Evolutionary conservation across 2,888 invertebrate species (phyloP).

Genomic region (Agrotis clavis): DNA sequence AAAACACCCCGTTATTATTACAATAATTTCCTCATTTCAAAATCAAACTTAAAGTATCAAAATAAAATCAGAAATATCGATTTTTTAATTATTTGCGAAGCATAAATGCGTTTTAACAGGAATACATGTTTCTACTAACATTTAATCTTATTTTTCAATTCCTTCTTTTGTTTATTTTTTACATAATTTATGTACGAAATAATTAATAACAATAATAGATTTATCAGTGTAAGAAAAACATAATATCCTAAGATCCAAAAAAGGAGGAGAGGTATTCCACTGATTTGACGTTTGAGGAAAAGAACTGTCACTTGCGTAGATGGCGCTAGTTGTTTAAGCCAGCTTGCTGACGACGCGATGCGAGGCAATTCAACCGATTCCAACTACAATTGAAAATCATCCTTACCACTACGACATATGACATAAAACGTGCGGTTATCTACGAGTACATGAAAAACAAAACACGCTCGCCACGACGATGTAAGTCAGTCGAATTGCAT

Average conservation of each 20-base stretch:
- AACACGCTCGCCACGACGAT: no score
- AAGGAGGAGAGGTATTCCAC: conserved; percentile 23
- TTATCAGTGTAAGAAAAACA: conserved; percentile 42
- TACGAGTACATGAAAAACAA: no score
- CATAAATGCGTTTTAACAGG: conserved; percentile 43
- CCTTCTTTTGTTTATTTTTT: not conserved
- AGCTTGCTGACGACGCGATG: no score
- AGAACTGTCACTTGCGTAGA: conserved; percentile 2
- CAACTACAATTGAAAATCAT: no score
- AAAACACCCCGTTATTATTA: not conserved
- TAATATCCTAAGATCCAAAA: conserved; percentile 44
- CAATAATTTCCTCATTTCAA: not conserved
- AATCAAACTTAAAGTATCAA: conserved; percentile 2
- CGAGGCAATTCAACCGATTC: no score
- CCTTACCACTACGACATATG: no score
- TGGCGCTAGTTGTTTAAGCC: not conserved
- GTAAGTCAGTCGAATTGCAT: no score
- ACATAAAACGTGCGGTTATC: no score
- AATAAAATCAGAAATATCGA: not conserved
- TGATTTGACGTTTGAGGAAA: not conserved
- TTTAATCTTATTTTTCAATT: not conserved
- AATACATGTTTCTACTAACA: conserved; percentile 31
- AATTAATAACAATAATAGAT: conserved; percentile 51
- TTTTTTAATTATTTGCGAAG: conserved; percentile 33
- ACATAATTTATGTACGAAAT: conserved; percentile 59